Percentiles rank a stretch among this genome's conserved stretches.
These are phyloP conservation scores for Oryctolagus cuniculus DNA, from an alignment of 2,113 vertebrate species.

Conservation along the genomic window DNA sequence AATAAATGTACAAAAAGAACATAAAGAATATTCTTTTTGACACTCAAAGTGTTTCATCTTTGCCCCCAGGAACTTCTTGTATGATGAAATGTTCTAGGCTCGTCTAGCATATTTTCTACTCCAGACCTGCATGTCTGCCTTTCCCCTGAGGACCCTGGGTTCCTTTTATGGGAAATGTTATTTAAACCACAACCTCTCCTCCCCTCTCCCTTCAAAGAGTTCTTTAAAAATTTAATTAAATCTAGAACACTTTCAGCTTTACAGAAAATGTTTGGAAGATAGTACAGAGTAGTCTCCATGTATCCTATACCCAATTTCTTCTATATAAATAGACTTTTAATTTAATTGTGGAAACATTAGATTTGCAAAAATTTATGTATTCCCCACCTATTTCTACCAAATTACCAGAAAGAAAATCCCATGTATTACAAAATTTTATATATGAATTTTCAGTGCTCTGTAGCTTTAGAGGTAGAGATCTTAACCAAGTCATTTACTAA, in stretches of 20 bases:
- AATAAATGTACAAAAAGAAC: background rate
- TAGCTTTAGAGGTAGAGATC: background rate
- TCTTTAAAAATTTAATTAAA: background rate
- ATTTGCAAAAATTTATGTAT: background rate
- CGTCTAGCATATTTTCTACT: constrained; percentile 18
- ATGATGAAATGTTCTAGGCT: background rate
- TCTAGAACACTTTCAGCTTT: constrained; percentile 11
- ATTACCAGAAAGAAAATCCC: constrained; percentile 28
- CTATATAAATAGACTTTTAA: background rate
- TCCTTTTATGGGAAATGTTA: constrained; percentile 24
- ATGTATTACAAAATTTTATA: background rate
- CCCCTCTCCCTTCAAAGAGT: background rate
- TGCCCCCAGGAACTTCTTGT: background rate
- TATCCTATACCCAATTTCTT: background rate
- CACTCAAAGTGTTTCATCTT: background rate
- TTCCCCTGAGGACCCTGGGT: background rate
- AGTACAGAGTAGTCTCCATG: background rate
- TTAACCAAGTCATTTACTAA: background rate
- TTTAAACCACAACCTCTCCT: constrained; percentile 6
- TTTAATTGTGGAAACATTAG: background rate
- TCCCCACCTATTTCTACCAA: background rate
- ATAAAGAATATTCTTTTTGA: background rate
- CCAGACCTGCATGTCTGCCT: background rate
- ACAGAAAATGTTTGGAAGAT: background rate
- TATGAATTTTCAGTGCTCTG: background rate